Evolutionary conservation across 2,888 invertebrate species (phyloP).

Genomic region (Portevinia maculata): DNA sequence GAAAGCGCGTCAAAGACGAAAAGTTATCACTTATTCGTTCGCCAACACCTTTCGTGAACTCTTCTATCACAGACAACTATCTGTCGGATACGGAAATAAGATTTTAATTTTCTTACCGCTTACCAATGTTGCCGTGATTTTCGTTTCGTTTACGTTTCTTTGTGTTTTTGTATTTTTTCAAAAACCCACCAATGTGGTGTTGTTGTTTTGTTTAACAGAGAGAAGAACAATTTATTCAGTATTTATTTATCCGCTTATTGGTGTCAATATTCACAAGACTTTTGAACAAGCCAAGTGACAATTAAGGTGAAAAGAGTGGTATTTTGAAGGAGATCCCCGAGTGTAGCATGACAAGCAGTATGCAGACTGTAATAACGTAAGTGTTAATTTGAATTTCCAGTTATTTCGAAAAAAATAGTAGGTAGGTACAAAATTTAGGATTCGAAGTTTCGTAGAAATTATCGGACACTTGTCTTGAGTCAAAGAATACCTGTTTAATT

Average conservation of each 20-base stretch:
- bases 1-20: conserved; percentile 57
- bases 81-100: conserved; percentile 57
- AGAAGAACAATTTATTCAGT: conserved; percentile 7
- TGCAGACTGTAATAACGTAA: conserved; percentile 74
- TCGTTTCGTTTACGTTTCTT: not conserved
- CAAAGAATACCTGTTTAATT: conserved; percentile 23
- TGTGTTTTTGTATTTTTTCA: not conserved
- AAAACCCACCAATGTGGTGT: not conserved
- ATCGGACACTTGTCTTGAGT: not conserved
- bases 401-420: conserved; percentile 29
- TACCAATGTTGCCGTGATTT: not conserved
- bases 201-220: not conserved
- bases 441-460: not conserved
- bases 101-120: conserved; percentile 37
- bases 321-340: conserved; percentile 27
- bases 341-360: conserved; percentile 69
- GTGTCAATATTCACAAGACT: conserved; percentile 32
- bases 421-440: not conserved
- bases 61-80: not conserved
- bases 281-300: conserved; percentile 35
- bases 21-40: conserved; percentile 51
- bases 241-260: conserved; percentile 36
- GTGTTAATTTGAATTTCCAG: conserved; percentile 48
- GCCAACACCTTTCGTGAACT: conserved; percentile 54
- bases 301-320: conserved; percentile 21